phyloP scores from a whole-genome alignment of 2,113 vertebrate genomes.

The Aphelocoma coerulescens region DNA sequence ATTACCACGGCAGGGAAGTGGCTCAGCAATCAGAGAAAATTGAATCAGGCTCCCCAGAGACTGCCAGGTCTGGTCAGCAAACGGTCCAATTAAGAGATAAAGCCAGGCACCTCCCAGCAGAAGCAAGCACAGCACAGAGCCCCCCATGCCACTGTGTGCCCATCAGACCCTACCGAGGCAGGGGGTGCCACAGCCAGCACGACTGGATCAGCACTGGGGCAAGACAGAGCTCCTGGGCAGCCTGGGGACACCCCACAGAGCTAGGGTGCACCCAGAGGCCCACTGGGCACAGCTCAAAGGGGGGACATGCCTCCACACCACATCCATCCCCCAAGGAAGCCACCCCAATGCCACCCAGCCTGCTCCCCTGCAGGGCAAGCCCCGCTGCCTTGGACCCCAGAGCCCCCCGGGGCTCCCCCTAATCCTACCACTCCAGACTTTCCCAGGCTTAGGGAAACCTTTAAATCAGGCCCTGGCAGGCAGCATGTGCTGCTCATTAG shows the following conservation, averaged over 20 bases:
- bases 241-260: background rate
- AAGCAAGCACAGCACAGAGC: background rate
- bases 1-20: slow-evolving; percentile 59
- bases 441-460: slow-evolving; percentile 30
- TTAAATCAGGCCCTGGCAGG: background rate
- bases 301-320: background rate
- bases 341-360: background rate
- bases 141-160: fast-evolving
- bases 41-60: slow-evolving; percentile 63
- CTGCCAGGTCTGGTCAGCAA: slow-evolving; percentile 4
- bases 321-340: background rate
- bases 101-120: background rate
- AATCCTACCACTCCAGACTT: background rate
- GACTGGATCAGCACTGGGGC: background rate
- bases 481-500: slow-evolving; percentile 17
- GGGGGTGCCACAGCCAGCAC: background rate
- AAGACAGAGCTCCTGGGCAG: background rate
- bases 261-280: background rate
- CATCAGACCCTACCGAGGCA: background rate
- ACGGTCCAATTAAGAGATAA: background rate
- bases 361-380: background rate
- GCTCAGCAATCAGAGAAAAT: slow-evolving; percentile 66
- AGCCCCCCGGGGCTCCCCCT: background rate
- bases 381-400: background rate
- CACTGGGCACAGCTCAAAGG: background rate